Percentiles rank a stretch among this genome's conserved stretches.
These are phyloP conservation scores for Leptoteleia sp. DNA, from an alignment of 1,140 invertebrate species.

Conservation along the genomic window DNA sequence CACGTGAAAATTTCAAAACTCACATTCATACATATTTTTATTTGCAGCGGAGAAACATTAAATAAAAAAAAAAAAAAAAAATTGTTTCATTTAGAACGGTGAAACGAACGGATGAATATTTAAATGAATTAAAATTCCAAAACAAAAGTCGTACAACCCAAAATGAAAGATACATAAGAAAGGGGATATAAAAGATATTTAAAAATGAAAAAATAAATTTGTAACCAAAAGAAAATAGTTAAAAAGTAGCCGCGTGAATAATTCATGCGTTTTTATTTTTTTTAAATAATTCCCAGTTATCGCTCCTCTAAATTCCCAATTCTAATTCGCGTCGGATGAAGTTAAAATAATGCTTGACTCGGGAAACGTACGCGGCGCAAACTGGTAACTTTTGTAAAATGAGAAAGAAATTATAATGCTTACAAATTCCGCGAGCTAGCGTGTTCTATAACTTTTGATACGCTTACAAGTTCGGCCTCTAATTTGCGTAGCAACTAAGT, in stretches of 20 bases:
- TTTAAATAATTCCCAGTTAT: no score
- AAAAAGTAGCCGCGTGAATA: no score
- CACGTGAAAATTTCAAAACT: conserved; percentile 32
- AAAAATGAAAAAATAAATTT: not conserved
- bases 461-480: conserved; percentile 54
- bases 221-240: no score
- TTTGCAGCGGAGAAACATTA: conserved; percentile 27
- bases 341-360: conserved; percentile 27
- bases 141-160: conserved; percentile 17
- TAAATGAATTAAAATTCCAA: conserved; percentile 19
- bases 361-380: not conserved
- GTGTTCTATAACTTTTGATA: conserved; percentile 61
- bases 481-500: conserved; percentile 61
- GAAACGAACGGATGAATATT: conserved; percentile 41
- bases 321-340: conserved; percentile 21
- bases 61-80: conserved; percentile 53
- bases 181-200: not conserved
- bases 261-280: no score
- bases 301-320: no score
- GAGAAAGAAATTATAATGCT: conserved; percentile 50
- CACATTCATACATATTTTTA: conserved; percentile 30
- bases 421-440: conserved; percentile 45
- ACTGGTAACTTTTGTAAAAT: conserved; percentile 39
- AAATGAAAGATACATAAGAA: conserved; percentile 17
- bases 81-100: conserved; percentile 41